phyloP scores from a whole-genome alignment of 2,888 invertebrate species.

The Brachyptera risi region DNA sequence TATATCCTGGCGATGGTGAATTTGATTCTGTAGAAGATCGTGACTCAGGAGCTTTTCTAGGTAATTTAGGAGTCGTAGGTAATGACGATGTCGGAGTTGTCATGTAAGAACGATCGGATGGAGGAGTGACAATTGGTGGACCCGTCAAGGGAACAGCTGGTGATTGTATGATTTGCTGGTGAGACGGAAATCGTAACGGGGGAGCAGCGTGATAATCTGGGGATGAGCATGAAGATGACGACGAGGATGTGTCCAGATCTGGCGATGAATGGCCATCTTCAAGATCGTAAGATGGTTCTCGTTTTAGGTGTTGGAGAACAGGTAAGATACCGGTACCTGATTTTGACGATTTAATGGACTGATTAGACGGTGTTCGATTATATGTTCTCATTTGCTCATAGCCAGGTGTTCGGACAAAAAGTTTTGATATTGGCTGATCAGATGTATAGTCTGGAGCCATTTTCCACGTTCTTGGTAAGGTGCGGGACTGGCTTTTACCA shows the following conservation, averaged over 20 bases:
- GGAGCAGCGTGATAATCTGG: constrained; percentile 3
- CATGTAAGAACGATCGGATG: constrained; percentile 4
- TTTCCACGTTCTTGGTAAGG: not conserved
- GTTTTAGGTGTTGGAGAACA: constrained; percentile 4
- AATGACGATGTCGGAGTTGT: constrained; percentile 10
- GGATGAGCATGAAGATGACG: constrained; percentile 9
- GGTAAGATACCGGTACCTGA: too few species aligned
- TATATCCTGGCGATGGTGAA: constrained; percentile 10
- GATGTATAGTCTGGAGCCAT: not conserved
- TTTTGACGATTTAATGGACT: not conserved
- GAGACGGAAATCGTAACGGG: constrained; percentile 3
- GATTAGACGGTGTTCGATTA: not conserved
- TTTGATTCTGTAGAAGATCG: not conserved
- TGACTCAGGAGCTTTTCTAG: not conserved
- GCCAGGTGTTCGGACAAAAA: constrained; percentile 6
- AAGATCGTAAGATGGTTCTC: not conserved
- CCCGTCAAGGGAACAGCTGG: constrained; percentile 14
- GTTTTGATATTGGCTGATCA: constrained; percentile 2
- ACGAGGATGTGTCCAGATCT: not conserved
- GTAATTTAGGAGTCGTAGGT: not conserved
- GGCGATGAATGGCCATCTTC: not conserved
- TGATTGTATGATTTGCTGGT: constrained; percentile 17
- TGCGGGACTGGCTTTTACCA: not conserved
- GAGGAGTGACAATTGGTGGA: constrained; percentile 3
- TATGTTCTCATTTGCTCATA: not conserved